Evolutionary conservation across 2,113 vertebrate genomes (phyloP), one percentile per base, ranked within the genome.

Genomic region (Herpetotheres cachinnans): DNA sequence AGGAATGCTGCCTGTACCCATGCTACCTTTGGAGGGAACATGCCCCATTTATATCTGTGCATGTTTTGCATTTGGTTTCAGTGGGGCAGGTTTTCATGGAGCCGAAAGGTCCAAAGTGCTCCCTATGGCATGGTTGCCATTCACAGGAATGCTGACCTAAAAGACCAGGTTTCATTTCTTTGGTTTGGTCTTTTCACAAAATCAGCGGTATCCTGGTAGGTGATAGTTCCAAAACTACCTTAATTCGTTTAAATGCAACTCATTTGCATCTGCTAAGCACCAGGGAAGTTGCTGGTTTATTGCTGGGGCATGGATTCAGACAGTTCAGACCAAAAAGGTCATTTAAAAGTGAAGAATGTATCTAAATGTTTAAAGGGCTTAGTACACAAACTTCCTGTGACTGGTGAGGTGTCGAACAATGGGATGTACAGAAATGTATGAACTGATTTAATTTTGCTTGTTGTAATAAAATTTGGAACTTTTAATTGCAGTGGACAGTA

Each of bases 251-350:
- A 93, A 79, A 52, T 85, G 47, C 30, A 76, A 44, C 49, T 80
- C 58, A 46, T 92, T 90, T 97, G 58, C 77, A 62, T 61, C 72
- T 89, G 36, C 38, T 81, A 81, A 95, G 36, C 46, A 86, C 25
- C 30, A 69, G 62, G 38, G 69, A 88, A 32, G 61, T 80, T 87
- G 22, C 61, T 80, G n/a, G 19, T n/a, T 91, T 94, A 82, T 76
- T 93, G n/a, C 78, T 52, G 27, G 74, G 82, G 25, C 54, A 58
- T 0, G 1, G 46, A 56, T n/a, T 55, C 58, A 82, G 32, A 40
- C 47, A 36, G 8, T 67, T 85, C 34, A 73, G 44, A 47, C 19
- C 16, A 25, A 44, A 80, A 73, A 90, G 58, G 36, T 90, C 56
- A 65, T 69, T 93, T 82, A 19, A 86, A 95, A 90, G 58, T 70